Evolutionary conservation across 2,113 vertebrate species (phyloP).

Genomic region (Theristicus caerulescens): DNA sequence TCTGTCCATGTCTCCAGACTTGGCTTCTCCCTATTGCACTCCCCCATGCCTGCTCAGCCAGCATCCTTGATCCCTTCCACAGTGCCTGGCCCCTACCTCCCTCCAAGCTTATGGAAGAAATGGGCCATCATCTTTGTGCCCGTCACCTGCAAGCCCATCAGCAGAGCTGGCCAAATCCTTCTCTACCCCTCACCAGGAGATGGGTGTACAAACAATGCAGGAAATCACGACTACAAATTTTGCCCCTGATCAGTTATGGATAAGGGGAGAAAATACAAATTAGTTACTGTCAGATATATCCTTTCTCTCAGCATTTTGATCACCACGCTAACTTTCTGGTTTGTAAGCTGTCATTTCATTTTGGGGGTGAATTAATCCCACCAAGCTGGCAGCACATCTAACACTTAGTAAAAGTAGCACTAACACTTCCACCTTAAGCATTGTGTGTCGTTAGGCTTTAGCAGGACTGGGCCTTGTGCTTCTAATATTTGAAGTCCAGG

Average conservation of each 20-base stretch:
- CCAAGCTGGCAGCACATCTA: background rate
- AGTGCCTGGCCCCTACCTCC: background rate
- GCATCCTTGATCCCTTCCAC: background rate
- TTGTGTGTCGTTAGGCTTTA: background rate
- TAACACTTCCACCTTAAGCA: background rate
- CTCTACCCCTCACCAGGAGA: background rate
- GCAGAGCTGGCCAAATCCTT: background rate
- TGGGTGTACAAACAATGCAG: accelerated
- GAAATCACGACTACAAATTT: background rate
- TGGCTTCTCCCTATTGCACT: background rate
- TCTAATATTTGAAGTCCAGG: background rate
- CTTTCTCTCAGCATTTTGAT: background rate
- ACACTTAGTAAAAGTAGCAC: background rate
- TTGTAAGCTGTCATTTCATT: background rate
- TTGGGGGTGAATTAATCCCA: background rate
- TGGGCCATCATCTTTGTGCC: background rate
- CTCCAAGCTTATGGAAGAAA: background rate
- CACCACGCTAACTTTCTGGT: background rate
- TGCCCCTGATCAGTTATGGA: background rate
- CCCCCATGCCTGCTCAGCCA: background rate
- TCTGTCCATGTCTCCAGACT: background rate
- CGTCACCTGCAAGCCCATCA: background rate
- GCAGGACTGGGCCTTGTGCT: background rate
- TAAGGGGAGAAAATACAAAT: background rate
- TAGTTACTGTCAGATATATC: background rate